A percentile compares a stretch with the other conserved stretches of the same genome.
These are phyloP conservation scores for Microcebus jonahi DNA, from an alignment of 2,113 vertebrate genomes.

Conservation along the genomic window DNA sequence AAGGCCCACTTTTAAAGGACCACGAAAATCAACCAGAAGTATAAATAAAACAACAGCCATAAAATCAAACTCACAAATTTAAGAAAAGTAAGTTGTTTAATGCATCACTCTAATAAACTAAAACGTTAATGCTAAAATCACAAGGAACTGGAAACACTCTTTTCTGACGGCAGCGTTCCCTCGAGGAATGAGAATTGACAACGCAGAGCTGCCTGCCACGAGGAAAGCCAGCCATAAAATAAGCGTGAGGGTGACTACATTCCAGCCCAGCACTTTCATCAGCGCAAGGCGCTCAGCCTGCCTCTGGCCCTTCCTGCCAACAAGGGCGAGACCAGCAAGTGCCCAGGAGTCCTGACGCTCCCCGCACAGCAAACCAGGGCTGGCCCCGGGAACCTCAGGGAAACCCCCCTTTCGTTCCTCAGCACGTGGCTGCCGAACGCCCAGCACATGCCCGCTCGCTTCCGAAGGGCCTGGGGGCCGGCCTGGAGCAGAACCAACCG, in stretches of 20 bases:
- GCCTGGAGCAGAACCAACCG: background rate
- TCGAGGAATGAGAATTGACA: accelerated
- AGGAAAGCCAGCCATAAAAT: background rate
- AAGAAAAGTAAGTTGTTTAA: background rate
- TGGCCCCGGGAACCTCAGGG: accelerated
- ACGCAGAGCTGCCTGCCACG: accelerated
- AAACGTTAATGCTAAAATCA: background rate
- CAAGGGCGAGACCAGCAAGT: background rate
- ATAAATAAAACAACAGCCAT: background rate
- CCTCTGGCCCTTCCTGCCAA: background rate
- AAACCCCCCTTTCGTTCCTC: accelerated
- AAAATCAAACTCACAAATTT: accelerated
- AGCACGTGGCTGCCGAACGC: background rate
- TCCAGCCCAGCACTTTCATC: background rate
- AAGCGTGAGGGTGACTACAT: accelerated
- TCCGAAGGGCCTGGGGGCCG: background rate
- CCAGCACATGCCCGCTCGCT: accelerated
- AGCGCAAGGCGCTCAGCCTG: background rate
- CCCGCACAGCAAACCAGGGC: background rate
- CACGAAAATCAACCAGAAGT: background rate
- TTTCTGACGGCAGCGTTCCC: background rate
- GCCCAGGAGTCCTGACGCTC: background rate
- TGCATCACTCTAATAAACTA: background rate
- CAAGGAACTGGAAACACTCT: background rate
- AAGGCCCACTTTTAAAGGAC: background rate